Evolutionary conservation across 2,797 vertebrate genomes (phyloP).

Genomic region (Cheracebus regulus): DNA sequence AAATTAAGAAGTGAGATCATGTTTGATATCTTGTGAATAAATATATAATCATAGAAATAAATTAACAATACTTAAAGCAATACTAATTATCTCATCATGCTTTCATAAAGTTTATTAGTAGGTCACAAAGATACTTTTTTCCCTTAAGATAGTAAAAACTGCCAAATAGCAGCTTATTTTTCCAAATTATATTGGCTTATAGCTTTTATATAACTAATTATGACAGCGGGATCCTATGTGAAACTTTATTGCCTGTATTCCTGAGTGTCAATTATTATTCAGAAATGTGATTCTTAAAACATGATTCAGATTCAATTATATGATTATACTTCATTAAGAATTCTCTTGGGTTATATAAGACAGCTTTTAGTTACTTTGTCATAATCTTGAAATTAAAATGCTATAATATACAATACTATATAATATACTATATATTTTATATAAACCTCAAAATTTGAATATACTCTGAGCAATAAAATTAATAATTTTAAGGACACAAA

Average conservation of each 20-base stretch:
- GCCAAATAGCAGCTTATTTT: slow-evolving; percentile 53
- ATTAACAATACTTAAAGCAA: background rate
- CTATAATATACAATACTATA: background rate
- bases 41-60: slow-evolving; percentile 41
- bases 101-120: background rate
- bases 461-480: background rate
- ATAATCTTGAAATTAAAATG: background rate
- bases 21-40: slow-evolving; percentile 38
- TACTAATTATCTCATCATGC: background rate
- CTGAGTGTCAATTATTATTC: background rate
- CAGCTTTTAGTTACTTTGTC: background rate
- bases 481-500: background rate
- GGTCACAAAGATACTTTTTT: slow-evolving; percentile 28
- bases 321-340: background rate
- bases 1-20: slow-evolving; percentile 60
- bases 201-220: background rate
- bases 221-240: background rate
- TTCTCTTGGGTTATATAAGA: background rate
- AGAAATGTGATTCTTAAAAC: background rate
- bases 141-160: slow-evolving; percentile 2
- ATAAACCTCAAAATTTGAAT: background rate
- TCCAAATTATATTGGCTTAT: slow-evolving; percentile 12
- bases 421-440: background rate
- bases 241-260: background rate
- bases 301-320: background rate